Percentiles rank a stretch among this genome's conserved stretches.
Conservation (phyloP, 2,888 invertebrate genomes). For the Melanophora roralis region DNA sequence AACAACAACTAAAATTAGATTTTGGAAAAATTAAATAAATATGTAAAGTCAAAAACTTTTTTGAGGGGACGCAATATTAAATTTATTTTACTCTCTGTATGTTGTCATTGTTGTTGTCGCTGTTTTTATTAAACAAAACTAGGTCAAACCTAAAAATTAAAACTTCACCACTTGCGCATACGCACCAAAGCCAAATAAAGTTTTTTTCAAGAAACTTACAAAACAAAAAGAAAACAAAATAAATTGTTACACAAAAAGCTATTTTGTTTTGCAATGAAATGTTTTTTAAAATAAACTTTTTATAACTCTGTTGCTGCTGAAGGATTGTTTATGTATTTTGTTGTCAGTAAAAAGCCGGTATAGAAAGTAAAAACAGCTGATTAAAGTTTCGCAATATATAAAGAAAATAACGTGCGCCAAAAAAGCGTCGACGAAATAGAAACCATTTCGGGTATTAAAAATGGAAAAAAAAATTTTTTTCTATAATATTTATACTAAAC, state of each 20-base stretch:
- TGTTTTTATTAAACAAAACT: conserved; percentile 39
- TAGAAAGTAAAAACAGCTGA: background rate
- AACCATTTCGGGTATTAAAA: no score
- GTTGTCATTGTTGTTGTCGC: conserved; percentile 7
- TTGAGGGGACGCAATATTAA: conserved; percentile 61
- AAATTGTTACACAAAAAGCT: conserved; percentile 46
- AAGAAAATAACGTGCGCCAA: no score
- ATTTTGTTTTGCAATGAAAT: conserved; percentile 65
- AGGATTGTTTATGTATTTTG: background rate
- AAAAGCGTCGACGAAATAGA: no score
- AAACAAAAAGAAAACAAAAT: background rate
- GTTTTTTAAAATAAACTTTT: conserved; percentile 63
- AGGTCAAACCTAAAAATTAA: conserved; percentile 56
- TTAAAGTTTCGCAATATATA: background rate
- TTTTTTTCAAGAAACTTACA: background rate
- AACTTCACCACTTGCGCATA: conserved; percentile 64
- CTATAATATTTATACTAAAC: no score
- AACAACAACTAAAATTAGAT: conserved; percentile 52
- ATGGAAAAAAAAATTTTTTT: no score
- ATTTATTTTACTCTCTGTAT: background rate
- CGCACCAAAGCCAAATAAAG: conserved; percentile 55
- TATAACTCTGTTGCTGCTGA: conserved; percentile 50
- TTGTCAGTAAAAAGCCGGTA: conserved; percentile 1
- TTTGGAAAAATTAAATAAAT: conserved; percentile 21
- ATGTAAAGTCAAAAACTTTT: conserved; percentile 59